These are phyloP conservation scores for Cynopterus sphinx DNA, from an alignment of 2,797 vertebrate species.

Conservation along the genomic window DNA sequence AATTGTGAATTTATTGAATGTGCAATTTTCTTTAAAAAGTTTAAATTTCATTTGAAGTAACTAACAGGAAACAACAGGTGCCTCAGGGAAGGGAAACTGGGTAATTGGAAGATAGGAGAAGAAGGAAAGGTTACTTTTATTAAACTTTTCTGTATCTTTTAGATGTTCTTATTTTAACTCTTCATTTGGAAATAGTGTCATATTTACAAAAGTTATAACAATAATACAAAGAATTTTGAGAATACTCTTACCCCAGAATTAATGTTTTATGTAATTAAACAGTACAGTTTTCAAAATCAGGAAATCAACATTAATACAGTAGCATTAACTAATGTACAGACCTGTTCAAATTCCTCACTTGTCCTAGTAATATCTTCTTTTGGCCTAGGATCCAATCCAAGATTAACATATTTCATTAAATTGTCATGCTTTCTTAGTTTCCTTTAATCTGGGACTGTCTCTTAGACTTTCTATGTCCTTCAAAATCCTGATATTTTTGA, in stretches of 20 bases:
- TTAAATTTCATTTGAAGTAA: neutral
- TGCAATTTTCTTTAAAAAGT: neutral
- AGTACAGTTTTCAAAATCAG: neutral
- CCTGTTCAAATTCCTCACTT: neutral
- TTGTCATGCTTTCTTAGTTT: neutral
- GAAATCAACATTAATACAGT: neutral
- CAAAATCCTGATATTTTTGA: neutral
- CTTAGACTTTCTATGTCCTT: neutral
- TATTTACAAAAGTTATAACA: neutral
- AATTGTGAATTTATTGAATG: neutral
- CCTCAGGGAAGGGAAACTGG: neutral
- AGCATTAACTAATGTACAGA: neutral
- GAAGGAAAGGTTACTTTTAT: slow-evolving; percentile 18
- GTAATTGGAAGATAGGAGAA: neutral
- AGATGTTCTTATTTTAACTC: neutral
- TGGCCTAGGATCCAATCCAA: neutral
- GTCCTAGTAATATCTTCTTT: neutral
- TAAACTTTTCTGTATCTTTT: neutral
- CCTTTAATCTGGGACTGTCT: neutral
- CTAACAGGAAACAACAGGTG: neutral
- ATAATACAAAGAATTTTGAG: neutral
- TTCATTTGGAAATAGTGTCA: neutral
- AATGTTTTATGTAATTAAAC: neutral
- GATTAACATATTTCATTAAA: neutral
- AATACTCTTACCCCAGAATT: neutral